These are phyloP conservation scores for Elachura formosa DNA, from an alignment of 2,113 vertebrate species.

Conservation along the genomic window DNA sequence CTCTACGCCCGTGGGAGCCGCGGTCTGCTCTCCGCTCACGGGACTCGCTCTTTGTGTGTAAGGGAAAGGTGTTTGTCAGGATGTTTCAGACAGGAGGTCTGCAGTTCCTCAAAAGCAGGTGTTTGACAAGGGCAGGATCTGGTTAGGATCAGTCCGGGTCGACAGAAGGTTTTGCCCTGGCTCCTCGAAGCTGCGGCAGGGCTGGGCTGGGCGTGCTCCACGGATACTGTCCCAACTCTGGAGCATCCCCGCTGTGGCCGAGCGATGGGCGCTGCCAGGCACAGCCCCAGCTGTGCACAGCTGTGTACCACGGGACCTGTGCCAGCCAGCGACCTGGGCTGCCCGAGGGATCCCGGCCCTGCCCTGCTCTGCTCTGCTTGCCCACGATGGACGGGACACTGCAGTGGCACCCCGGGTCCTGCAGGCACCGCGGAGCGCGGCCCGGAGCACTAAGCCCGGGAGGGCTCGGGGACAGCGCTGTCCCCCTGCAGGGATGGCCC, in stretches of 20 bases:
- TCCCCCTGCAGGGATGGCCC: too few species aligned
- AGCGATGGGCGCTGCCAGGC: too few species aligned
- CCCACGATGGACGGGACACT: too few species aligned
- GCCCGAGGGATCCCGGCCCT: too few species aligned
- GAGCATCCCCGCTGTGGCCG: fast-evolving
- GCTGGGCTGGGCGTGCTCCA: not conserved
- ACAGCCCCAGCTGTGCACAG: too few species aligned
- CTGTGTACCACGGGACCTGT: too few species aligned
- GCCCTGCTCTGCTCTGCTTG: too few species aligned
- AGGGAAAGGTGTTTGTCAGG: not conserved
- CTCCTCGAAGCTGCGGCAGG: not conserved
- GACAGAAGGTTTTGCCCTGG: not conserved
- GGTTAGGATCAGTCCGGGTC: not conserved
- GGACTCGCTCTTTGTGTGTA: not conserved
- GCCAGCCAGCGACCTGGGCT: too few species aligned
- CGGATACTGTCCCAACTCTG: too few species aligned
- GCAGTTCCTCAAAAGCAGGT: not conserved
- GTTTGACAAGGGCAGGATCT: not conserved
- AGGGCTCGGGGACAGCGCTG: not conserved
- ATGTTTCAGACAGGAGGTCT: not conserved
- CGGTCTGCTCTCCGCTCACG: fast-evolving
- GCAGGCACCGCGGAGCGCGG: not conserved
- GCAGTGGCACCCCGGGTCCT: fast-evolving
- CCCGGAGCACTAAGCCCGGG: too few species aligned
- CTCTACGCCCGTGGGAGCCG: not conserved